Evolutionary conservation across 2,113 vertebrate species (phyloP), one percentile per base, ranked within the genome.

Genomic region (Stigmatopora nigra): DNA sequence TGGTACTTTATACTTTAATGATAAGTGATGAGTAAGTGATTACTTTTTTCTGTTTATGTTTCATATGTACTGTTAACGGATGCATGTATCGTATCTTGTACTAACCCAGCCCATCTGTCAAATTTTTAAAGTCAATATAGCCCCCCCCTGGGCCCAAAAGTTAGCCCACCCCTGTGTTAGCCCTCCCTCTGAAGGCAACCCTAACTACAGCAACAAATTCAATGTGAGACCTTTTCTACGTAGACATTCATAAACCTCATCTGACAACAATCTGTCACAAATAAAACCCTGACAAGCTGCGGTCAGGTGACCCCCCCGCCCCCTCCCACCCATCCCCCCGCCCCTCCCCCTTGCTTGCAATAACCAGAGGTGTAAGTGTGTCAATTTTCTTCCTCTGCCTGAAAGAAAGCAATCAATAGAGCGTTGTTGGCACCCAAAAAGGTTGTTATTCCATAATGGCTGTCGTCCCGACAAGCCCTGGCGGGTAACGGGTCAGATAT

Each of bases 391-490:
- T 8, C 58, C 65, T 79, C 69, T 74, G 86, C 70, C 77, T 80
- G 81, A 80, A 83, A 78, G 80, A 65, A 20, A 78, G 66, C 78
- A 82, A 89, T 89, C 87, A 84, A 89, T 87, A 86, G 62, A 66
- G 74, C 79, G 72, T 65, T 83, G 72, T 65, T 83, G 78, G 76
- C 52, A 64, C 72, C 41, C 25, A 49, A 86, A 86, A 81, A 81
- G 78, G 81, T 72, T 75, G 73, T 85, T 84, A 87, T 87, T 74
- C 79, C 85, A 82, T 86, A 84, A 84, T 85, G 83, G 84, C 82
- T 78, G 63, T 75, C 75, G 53, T 85, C n/a, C n/a, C n/a, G 82
- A 86, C 85, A 84, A 86, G 83, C 76, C 78, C 78, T 82, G 69
- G 77, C 79, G 86, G 77, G 82, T 87, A 84, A 86, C 78, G 79